Conservation (phyloP, 2,113 vertebrate species). For the Tamias sibiricus region DNA sequence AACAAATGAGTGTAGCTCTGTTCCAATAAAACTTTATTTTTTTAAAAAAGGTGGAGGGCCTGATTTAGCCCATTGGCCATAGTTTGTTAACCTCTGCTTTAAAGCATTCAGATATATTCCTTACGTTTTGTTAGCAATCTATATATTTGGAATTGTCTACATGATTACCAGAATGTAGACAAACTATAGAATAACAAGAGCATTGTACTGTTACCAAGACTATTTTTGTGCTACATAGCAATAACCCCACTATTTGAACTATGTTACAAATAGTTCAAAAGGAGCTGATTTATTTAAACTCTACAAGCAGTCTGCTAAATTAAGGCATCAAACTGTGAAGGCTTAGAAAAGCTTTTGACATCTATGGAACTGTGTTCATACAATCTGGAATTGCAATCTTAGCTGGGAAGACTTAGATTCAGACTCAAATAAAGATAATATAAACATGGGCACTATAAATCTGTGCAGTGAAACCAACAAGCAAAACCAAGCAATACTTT, state of each 20-base stretch:
- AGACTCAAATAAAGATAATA: conserved; percentile 6
- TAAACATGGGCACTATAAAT: conserved; percentile 19
- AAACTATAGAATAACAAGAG: not conserved
- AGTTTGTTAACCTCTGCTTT: not conserved
- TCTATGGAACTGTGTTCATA: conserved; percentile 23
- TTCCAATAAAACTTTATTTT: conserved; percentile 28
- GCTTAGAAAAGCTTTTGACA: conserved; percentile 57
- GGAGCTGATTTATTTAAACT: conserved; percentile 44
- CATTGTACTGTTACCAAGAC: not conserved
- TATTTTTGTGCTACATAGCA: not conserved
- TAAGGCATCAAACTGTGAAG: conserved; percentile 53
- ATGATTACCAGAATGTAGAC: not conserved
- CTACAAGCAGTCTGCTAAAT: conserved; percentile 38
- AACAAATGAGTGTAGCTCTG: not conserved
- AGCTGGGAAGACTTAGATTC: conserved; percentile 30
- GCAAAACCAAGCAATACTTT: not conserved
- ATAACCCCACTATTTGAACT: conserved; percentile 16
- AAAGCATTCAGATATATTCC: not conserved
- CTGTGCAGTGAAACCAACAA: conserved; percentile 19
- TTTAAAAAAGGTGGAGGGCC: not conserved
- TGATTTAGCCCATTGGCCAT: not conserved
- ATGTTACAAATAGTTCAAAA: conserved; percentile 51
- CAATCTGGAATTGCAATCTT: conserved; percentile 22
- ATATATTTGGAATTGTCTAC: conserved; percentile 18
- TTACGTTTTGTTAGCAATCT: not conserved